Evolutionary conservation across 2,888 invertebrate species (phyloP), one percentile per base, ranked within the genome.

Genomic region (Drosophila algonquin): DNA sequence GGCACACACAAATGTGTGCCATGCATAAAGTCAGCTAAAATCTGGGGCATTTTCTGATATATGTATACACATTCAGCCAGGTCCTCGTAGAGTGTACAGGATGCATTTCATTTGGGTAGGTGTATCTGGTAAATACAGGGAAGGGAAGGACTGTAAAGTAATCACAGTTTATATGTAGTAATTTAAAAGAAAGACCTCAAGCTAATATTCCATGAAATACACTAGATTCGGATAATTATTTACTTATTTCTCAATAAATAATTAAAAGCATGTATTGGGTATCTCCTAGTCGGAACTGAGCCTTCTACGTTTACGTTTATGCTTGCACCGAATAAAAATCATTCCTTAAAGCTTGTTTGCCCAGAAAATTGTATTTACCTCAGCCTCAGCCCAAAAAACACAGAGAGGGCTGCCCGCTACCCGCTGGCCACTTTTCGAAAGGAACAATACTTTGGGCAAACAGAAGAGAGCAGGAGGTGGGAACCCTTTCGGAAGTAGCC

Each of bases 321-420:
- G 12, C 46, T 16, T 30, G 24, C 30, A 16, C n/a, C 21, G 50
- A 50, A 61, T 32, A 35, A 47, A 61, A 32, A 47, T 5, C 24
- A 58, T 51, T 68, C 45, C 45, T 18, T 27, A 18, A 57, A 40
- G 27, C 35, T 24, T 67, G 57, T 69, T 69, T 70, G 27, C 40
- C 32, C 21, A 54, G 51, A 44, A 71, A 71, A 71, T 56, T 52
- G 47, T 63, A 57, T 63, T 63, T 68, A 51, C 65, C 24, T 30
- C 32, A 44, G 44, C 14, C 68, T 7, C 27, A 44, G 44, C 10
- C 68, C n/a, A 56, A 67, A 55, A 68, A 67, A 55, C 55, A 55
- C 55, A 67, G 50, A 32, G 50, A 27, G 57, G 12, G 12, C 44
- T n/a, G 48, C 30, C 2, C 24, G 44, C 40, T 55, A 48, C 40